Evolutionary conservation across 2,888 invertebrate genomes (phyloP), one percentile per base, ranked within the genome.

Genomic region (Ormyrus pomaceus): DNA sequence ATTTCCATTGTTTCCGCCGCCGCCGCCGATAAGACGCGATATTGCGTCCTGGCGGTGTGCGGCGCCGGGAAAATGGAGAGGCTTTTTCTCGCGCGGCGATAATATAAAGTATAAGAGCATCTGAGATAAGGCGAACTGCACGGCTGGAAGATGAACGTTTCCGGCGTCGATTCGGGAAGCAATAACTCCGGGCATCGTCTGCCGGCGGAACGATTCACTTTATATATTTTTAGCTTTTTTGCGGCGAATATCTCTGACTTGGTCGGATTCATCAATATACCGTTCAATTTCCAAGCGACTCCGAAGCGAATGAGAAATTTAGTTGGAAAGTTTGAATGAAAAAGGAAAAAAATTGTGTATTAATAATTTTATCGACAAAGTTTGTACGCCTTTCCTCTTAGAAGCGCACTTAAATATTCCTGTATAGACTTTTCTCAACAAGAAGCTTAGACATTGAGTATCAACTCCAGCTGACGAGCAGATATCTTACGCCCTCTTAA

Each of bases 131-230:
- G 46, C 4, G 11, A 58, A 56, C 5, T 46, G 45, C n/a, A 70
- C 10, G 58, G 58, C 58, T 10, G 10, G 10, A 70, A 56, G 58
- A 70, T 58, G 48, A 58, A 59, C 56, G 70, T 59, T 70, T 70
- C 70, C 70, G 48, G 13, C 56, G 50, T 56, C 7, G 58, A 58
- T 13, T 70, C 58, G 58, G 19, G 48, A 70, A 48, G 70, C 19
- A 70, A 70, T 58, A 59, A 48, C 70, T 58, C n/a, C 19, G 19
- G 19, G 19, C 19, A 19, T 19, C 19, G 19, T 19, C 19, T 19
- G 19, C 19, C 19, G 19, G 19, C 1, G 1, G 19, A 19, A 19
- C 19, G 19, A 19, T 19, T 19, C 19, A 19, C 19, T 19, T 19
- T 19, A 19, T 19, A 19, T 19, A 19, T 19, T 19, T 19, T 19